Evolutionary conservation across 1,140 invertebrate genomes (phyloP).

Genomic region (Lerema accius): DNA sequence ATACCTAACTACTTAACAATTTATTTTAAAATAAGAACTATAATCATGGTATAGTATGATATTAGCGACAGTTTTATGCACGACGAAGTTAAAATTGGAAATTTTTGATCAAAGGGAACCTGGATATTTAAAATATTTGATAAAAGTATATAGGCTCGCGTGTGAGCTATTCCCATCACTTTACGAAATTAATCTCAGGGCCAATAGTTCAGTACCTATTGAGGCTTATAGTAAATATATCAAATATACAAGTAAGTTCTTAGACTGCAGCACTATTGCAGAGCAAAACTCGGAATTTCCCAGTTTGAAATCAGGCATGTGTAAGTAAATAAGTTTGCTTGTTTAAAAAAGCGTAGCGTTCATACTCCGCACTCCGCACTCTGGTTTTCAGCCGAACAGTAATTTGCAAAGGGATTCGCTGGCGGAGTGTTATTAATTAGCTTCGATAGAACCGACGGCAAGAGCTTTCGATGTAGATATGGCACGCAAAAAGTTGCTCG

Average conservation of each 20-base stretch:
- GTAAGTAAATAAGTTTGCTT: conserved; percentile 28
- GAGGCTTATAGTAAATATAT: too few species aligned
- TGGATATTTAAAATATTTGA: too few species aligned
- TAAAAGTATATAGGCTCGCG: too few species aligned
- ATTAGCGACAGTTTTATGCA: too few species aligned
- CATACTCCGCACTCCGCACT: conserved; percentile 26
- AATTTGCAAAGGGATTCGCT: conserved; percentile 30
- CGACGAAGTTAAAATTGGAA: too few species aligned
- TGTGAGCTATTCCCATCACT: too few species aligned
- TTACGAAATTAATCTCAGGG: too few species aligned
- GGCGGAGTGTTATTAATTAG: conserved; percentile 31
- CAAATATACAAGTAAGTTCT: background rate
- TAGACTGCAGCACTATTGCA: conserved; percentile 3
- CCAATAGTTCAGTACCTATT: too few species aligned
- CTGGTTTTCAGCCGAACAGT: conserved; percentile 24
- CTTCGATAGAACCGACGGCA: conserved; percentile 24
- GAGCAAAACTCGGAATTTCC: conserved; percentile 3
- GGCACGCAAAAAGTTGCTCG: conserved; percentile 26
- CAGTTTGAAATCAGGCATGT: conserved; percentile 15
- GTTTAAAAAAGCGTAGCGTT: conserved; percentile 29
- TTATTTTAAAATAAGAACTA: too few species aligned
- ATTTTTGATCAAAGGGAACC: too few species aligned
- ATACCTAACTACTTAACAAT: too few species aligned
- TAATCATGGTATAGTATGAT: too few species aligned
- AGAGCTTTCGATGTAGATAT: conserved; percentile 32